Evolutionary conservation across 92 coral and sea anemone genomes (phyloP).

Genomic region (Phenganax stokvisi): DNA sequence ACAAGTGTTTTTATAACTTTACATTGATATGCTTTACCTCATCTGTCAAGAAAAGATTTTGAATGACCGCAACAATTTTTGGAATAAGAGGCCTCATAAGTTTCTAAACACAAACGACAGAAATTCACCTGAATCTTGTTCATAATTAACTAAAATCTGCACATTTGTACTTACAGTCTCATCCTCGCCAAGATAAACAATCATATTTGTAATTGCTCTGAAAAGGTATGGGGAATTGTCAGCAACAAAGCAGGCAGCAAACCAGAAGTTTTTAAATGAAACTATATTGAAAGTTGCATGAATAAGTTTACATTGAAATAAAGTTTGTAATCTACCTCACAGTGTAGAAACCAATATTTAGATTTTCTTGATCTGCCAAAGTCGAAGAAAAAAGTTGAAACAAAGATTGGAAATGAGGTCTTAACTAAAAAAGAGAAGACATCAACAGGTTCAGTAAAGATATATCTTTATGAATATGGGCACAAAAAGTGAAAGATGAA

Average conservation of each 20-base stretch:
- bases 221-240: background rate
- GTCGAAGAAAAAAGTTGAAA: constrained; percentile 77
- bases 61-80: constrained; percentile 69
- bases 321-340: constrained; percentile 54
- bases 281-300: background rate
- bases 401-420: constrained; percentile 82
- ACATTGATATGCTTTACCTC: constrained; percentile 59
- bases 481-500: background rate
- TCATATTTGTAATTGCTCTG: constrained; percentile 79
- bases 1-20: background rate
- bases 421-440: constrained; percentile 46
- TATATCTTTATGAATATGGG: background rate
- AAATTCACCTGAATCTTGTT: background rate
- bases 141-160: background rate
- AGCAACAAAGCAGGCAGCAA: background rate
- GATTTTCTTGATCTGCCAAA: constrained; percentile 78
- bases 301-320: no score
- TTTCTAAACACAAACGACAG: constrained; percentile 47
- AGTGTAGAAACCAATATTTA: constrained; percentile 73
- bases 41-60: constrained; percentile 54
- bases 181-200: constrained; percentile 78
- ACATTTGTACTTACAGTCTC: constrained; percentile 65
- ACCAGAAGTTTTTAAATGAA: background rate
- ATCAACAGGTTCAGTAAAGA: constrained; percentile 6
- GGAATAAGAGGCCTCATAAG: constrained; percentile 86